These are phyloP conservation scores for Vanessa tameamea DNA, from an alignment of 1,140 invertebrate species.

Conservation along the genomic window DNA sequence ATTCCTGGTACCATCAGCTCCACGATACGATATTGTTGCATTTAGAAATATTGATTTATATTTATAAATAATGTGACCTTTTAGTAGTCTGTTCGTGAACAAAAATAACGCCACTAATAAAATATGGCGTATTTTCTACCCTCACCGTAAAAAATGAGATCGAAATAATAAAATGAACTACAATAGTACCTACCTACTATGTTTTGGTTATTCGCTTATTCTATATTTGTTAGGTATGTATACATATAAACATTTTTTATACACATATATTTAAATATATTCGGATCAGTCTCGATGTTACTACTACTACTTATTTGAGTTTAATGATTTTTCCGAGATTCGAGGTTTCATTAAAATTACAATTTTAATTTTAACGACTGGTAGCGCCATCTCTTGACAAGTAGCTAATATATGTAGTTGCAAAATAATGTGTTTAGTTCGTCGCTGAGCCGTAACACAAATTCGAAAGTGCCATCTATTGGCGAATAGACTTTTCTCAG, in stretches of 20 bases:
- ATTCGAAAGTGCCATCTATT: conserved; percentile 24
- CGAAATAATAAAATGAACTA: too few relatives aligned
- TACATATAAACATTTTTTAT: too few relatives aligned
- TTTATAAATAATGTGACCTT: conserved; percentile 33
- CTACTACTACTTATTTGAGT: too few relatives aligned
- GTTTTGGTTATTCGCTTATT: too few relatives aligned
- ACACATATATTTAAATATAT: too few relatives aligned
- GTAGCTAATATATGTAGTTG: conserved; percentile 9
- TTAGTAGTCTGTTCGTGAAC: conserved; percentile 5
- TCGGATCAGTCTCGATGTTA: too few relatives aligned
- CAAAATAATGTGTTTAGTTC: background rate
- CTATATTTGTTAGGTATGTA: too few relatives aligned
- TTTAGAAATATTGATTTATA: conserved; percentile 42
- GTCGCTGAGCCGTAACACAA: background rate
- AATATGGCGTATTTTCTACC: background rate
- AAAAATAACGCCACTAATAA: background rate
- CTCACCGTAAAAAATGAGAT: too few relatives aligned
- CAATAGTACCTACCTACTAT: too few relatives aligned
- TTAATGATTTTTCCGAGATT: too few relatives aligned
- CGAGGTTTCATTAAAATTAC: background rate
- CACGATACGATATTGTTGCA: conserved; percentile 57
- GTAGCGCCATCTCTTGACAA: conserved; percentile 34
- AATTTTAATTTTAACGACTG: background rate
- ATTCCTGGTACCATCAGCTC: conserved; percentile 63
- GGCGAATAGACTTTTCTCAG: conserved; percentile 20